These are phyloP conservation scores for Myoxocephalus aenaeus DNA, from an alignment of 2,797 vertebrate species.

Conservation along the genomic window DNA sequence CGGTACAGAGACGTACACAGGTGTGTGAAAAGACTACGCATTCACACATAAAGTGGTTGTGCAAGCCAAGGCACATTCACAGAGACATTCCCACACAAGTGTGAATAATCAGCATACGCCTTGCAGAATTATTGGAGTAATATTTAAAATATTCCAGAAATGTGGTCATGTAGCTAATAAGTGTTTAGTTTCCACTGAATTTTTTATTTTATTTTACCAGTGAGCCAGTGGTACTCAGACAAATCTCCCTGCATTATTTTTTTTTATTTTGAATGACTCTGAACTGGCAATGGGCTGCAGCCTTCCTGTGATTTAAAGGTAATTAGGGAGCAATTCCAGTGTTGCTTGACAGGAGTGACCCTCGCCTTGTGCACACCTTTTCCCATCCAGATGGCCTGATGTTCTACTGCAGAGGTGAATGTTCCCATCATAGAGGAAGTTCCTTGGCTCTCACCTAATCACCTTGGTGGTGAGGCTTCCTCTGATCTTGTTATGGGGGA, in stretches of 20 bases:
- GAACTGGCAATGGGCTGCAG: conserved; percentile 9
- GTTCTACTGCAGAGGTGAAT: conserved; percentile 14
- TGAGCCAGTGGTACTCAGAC: conserved; percentile 3
- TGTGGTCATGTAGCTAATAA: background rate
- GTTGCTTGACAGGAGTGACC: conserved; percentile 27
- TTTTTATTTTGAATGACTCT: conserved; percentile 29
- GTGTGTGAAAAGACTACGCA: conserved; percentile 53
- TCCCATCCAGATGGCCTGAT: conserved; percentile 12
- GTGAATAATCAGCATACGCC: conserved; percentile 49
- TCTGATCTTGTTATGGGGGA: conserved; percentile 53
- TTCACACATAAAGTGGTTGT: conserved; percentile 50
- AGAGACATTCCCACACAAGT: conserved; percentile 73
- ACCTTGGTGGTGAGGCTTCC: conserved; percentile 67
- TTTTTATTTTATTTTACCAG: background rate
- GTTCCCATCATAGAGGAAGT: conserved; percentile 51
- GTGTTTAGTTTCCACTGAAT: conserved; percentile 12
- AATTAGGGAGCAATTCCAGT: conserved; percentile 1
- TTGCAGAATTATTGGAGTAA: conserved; percentile 14
- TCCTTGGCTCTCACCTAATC: conserved; percentile 58
- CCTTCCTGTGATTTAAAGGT: conserved; percentile 21
- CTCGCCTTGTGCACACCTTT: conserved; percentile 24
- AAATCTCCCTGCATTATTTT: conserved; percentile 10
- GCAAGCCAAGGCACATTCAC: conserved; percentile 56
- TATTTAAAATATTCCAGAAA: conserved; percentile 42
- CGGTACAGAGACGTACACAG: conserved; percentile 36